Evolutionary conservation across 2,888 invertebrate species (phyloP).

Genomic region (Muscina levida): DNA sequence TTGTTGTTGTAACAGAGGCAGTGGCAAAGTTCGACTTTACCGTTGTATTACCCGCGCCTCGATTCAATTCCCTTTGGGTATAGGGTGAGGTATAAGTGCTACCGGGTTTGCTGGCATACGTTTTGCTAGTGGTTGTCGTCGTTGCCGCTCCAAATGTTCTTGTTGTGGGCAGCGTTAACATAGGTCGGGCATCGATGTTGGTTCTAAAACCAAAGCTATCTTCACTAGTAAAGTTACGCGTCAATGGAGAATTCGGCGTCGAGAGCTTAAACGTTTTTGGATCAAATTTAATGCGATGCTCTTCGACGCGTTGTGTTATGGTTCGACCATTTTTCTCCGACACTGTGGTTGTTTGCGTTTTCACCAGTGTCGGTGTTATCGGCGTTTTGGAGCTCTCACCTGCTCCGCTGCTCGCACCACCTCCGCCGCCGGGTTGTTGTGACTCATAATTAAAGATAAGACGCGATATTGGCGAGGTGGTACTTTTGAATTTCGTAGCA

Average conservation of each 20-base stretch:
- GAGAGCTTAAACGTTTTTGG: conserved; percentile 62
- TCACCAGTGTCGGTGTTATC: conserved; percentile 69
- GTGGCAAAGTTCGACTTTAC: conserved; percentile 28
- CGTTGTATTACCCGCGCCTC: conserved; percentile 20
- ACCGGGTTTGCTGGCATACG: conserved; percentile 51
- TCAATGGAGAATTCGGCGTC: conserved; percentile 62
- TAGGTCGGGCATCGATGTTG: conserved; percentile 40
- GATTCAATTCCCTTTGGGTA: conserved; percentile 49
- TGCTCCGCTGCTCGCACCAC: conserved; percentile 30
- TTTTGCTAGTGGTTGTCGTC: conserved; percentile 42
- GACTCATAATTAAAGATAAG: conserved; percentile 66
- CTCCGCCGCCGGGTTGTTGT: conserved; percentile 51
- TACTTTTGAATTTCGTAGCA: conserved; percentile 63
- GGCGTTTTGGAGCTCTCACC: conserved; percentile 48
- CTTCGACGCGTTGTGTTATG: conserved; percentile 72
- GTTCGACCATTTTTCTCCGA: conserved; percentile 73
- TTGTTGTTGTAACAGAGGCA: conserved; percentile 16
- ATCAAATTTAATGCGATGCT: conserved; percentile 68
- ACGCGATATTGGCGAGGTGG: conserved; percentile 60
- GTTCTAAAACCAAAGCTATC: conserved; percentile 58
- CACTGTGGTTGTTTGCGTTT: conserved; percentile 71
- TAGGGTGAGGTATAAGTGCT: conserved; percentile 53
- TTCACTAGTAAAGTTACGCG: conserved; percentile 44
- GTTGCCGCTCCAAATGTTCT: conserved; percentile 15
- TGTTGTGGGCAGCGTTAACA: neutral